These are phyloP conservation scores for Elachura formosa DNA, from an alignment of 2,113 vertebrate genomes.

Conservation along the genomic window DNA sequence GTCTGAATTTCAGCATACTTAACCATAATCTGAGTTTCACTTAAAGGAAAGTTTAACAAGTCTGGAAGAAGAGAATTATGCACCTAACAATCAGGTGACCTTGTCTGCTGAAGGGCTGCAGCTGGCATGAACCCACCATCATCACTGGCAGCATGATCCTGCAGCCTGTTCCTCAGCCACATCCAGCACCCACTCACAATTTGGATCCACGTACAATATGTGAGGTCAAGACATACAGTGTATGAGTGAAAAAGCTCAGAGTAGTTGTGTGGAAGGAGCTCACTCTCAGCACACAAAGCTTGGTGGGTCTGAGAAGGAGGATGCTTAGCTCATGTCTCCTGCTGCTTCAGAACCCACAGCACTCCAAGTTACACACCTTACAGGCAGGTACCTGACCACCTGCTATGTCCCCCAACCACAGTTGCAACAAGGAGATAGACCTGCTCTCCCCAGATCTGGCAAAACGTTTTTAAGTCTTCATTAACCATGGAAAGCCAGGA, in stretches of 20 bases:
- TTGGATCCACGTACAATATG: rapidly evolving
- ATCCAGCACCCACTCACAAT: neutral
- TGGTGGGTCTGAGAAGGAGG: neutral
- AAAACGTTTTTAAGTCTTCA: neutral
- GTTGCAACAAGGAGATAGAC: neutral
- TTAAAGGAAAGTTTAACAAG: neutral
- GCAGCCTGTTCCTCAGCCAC: neutral
- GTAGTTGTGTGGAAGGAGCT: neutral
- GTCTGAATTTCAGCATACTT: neutral
- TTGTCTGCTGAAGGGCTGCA: neutral
- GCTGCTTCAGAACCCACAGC: neutral
- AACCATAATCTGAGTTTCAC: neutral
- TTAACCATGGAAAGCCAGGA: neutral
- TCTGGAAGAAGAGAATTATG: neutral
- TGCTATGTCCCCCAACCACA: neutral
- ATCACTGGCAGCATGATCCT: neutral
- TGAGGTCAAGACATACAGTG: rapidly evolving
- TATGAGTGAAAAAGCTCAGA: neutral
- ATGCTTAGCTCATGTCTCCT: neutral
- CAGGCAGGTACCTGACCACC: neutral
- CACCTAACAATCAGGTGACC: neutral
- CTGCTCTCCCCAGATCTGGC: neutral
- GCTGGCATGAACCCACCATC: neutral
- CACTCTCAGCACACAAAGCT: neutral
- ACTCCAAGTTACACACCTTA: neutral